Evolutionary conservation across 2,888 invertebrate genomes (phyloP).

Genomic region (Drosophila siamana): DNA sequence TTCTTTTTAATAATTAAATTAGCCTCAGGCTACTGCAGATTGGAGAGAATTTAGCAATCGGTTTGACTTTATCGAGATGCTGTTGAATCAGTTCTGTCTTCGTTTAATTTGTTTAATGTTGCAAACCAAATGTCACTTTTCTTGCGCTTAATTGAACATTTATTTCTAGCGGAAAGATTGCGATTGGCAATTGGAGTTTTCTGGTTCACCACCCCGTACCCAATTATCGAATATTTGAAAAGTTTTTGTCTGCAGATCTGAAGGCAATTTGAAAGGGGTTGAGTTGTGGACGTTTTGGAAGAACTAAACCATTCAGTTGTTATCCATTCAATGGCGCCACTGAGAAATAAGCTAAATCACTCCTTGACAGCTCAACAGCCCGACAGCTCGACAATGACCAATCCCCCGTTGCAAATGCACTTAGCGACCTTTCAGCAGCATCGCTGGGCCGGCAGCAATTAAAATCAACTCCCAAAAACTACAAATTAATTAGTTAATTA

Average conservation of each 20-base stretch:
- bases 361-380: background rate
- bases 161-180: slow-evolving; percentile 36
- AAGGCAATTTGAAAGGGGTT: background rate
- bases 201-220: background rate
- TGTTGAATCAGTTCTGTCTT: slow-evolving; percentile 3
- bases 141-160: slow-evolving; percentile 66
- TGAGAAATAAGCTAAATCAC: slow-evolving; percentile 4
- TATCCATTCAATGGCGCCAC: slow-evolving; percentile 48
- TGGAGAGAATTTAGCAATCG: background rate
- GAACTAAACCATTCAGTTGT: slow-evolving; percentile 56
- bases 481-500: slow-evolving; percentile 82
- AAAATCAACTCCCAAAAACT: slow-evolving; percentile 77
- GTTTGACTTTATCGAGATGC: background rate
- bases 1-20: too few relatives aligned
- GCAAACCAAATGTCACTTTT: slow-evolving; percentile 59
- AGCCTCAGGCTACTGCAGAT: background rate
- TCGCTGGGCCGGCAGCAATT: slow-evolving; percentile 56
- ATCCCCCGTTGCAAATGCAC: slow-evolving; percentile 11
- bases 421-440: slow-evolving; percentile 61
- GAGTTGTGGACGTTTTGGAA: background rate
- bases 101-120: slow-evolving; percentile 63
- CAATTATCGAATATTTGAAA: slow-evolving; percentile 47
- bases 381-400: background rate
- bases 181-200: background rate
- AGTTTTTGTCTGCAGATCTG: slow-evolving; percentile 45